Evolutionary conservation across 2,113 vertebrate species (phyloP).

Genomic region (Oncorhynchus gorbuscha): DNA sequence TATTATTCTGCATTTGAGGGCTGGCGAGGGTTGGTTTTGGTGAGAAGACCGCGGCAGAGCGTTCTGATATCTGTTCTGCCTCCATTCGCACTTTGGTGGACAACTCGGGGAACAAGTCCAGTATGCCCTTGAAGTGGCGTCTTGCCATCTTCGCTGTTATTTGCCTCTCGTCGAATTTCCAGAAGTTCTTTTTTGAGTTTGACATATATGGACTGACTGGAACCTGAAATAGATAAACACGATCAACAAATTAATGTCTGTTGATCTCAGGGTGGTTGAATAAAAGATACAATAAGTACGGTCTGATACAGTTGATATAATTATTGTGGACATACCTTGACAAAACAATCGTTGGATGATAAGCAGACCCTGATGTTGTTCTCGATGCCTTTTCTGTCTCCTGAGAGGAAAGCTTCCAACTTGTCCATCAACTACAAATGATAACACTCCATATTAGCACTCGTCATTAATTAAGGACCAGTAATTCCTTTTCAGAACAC

Average conservation of each 20-base stretch:
- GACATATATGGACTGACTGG: constrained; percentile 44
- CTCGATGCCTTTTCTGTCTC: constrained; percentile 51
- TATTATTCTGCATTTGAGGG: no score
- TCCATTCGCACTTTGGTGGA: no score
- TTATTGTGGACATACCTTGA: constrained; percentile 51
- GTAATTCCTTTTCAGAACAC: background rate
- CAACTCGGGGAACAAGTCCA: no score
- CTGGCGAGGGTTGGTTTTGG: no score
- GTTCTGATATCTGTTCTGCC: no score
- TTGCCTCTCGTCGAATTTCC: no score
- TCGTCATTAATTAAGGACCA: background rate
- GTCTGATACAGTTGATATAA: no score
- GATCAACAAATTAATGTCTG: background rate
- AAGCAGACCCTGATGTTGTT: constrained; percentile 69
- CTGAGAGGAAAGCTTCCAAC: constrained; percentile 36
- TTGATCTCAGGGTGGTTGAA: background rate
- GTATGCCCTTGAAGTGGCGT: no score
- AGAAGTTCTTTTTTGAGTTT: constrained; percentile 51
- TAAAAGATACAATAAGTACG: background rate
- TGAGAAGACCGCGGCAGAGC: no score
- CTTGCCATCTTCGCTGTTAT: no score
- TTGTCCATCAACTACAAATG: constrained; percentile 62
- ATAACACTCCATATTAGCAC: background rate
- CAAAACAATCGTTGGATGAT: constrained; percentile 65
- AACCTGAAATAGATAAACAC: constrained; percentile 41